Evolutionary conservation across 2,888 invertebrate species (phyloP).

Genomic region (Serrognathus titanus): DNA sequence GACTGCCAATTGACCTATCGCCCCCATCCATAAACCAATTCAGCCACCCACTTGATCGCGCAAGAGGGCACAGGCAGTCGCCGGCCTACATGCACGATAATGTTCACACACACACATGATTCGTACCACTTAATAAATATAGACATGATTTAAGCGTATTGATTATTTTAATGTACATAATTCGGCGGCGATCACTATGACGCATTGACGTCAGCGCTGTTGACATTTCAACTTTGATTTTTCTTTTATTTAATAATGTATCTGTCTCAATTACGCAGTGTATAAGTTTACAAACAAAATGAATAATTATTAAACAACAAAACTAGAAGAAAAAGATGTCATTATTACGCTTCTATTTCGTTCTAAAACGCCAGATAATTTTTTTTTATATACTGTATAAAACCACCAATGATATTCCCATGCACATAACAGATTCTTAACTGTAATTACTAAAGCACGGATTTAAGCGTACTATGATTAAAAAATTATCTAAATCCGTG

Average conservation of each 20-base stretch:
- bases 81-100: neutral
- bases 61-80: neutral
- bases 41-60: constrained; percentile 26
- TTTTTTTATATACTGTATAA: too few relatives aligned
- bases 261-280: neutral
- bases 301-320: too few relatives aligned
- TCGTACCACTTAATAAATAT: constrained; percentile 15
- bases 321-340: too few relatives aligned
- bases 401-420: too few relatives aligned
- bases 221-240: constrained; percentile 2
- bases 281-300: too few relatives aligned
- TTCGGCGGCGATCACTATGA: constrained; percentile 26
- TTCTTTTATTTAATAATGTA: neutral
- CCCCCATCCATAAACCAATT: constrained; percentile 25
- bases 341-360: too few relatives aligned
- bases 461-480: too few relatives aligned
- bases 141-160: constrained; percentile 20
- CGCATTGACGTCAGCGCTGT: constrained; percentile 25
- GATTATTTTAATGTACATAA: constrained; percentile 20
- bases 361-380: too few relatives aligned
- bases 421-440: too few relatives aligned
- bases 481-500: too few relatives aligned
- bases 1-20: constrained; percentile 24
- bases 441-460: too few relatives aligned
- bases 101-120: constrained; percentile 9